Evolutionary conservation across 2,113 vertebrate genomes (phyloP), one percentile per base, ranked within the genome.

Genomic region (Podarcis muralis): DNA sequence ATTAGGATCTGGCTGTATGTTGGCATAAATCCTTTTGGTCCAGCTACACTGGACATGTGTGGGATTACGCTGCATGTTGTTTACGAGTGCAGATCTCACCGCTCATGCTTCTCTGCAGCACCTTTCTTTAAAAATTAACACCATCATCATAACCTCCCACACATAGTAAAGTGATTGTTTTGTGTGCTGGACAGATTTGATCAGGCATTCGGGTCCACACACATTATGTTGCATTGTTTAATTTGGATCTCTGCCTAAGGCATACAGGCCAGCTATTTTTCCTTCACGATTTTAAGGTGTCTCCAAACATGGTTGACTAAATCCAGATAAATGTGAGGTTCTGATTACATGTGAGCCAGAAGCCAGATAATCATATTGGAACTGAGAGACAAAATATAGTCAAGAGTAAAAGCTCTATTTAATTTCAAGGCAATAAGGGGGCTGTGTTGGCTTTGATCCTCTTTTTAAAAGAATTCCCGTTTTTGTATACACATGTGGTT

Each of bases 191-290:
- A 40, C 15, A 85, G 87, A 59, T 85, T 87, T 25, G 89, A 43
- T n/a, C 87, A 9, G 18, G 35, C 35, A 87, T 89, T 90, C 35
- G 76, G 27, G 83, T 87, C 91, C 69, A 43, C 81, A 79, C n/a
- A 82, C 15, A 76, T 48, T 79, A 12, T n/a, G 7, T 75, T 77
- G 62, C n/a, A 12, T 57, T 83, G 72, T 86, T 88, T 83, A 77
- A 90, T 62, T 89, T 57, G 74, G 68, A 85, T n/a, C 62, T 91
- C 18, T 77, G 90, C 90, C 90, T 85, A 27, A 78, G 90, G 37
- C 27, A 75, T 84, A 22, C 1, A 72, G 20, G 69, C n/a, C 8
- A 66, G 53, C 65, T 13, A 75, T 86, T 40, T 25, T 20, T 3
- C 6, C 71, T 68, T 84, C 22, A 23, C 65, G 71, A 77, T 86